Base-by-base conservation (phyloP, 2,113 vertebrate genomes). In the Prietella phreatophila region DNA sequence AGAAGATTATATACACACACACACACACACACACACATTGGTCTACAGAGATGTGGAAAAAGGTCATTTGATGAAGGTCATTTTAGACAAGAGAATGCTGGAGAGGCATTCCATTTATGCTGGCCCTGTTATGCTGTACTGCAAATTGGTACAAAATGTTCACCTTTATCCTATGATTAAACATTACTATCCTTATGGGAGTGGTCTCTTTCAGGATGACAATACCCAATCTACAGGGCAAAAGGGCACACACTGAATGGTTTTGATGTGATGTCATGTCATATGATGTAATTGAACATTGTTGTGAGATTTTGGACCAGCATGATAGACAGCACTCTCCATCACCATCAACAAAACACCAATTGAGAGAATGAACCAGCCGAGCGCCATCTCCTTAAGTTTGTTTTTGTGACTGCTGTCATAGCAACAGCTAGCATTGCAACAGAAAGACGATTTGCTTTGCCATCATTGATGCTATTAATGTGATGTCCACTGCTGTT, bases 391-490 rank as follows among this genome's bases (percentile, higher is more conserved):
- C 47, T 53, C 15, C 27, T 19, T 58, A 56, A 17, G 6, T 58
- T 58, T 81, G 27, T 3, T 20, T 81, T 81, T 79, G 50, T 61
- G 36, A 27, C 17, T 61, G 36, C 36, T 39, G 58, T 33, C 56
- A 82, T 82, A 82, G 78, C 53, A 80, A 82, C 80, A 61, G 14
- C 53, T 60, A 81, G 7, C n/a, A 55, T 30, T 30, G 76, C 76
- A 3, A 55, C 27, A 3, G 27, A 80, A 6, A 55, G 50, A 30
- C 2, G 25, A 79, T 60, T 39, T 82, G 30, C 56, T 39, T 42
- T 8, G n/a, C 76, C 76, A 82, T 60, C 22, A 1, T 25, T 61
- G 80, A 60, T 82, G 56, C 56, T 39, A 7, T 25, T 39, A 42
- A 25, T 39, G 11, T 42, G 56, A 42, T 42, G 56, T 8, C 22